Conservation (phyloP, 2,888 invertebrate species). For the Tenthredo amoena region DNA sequence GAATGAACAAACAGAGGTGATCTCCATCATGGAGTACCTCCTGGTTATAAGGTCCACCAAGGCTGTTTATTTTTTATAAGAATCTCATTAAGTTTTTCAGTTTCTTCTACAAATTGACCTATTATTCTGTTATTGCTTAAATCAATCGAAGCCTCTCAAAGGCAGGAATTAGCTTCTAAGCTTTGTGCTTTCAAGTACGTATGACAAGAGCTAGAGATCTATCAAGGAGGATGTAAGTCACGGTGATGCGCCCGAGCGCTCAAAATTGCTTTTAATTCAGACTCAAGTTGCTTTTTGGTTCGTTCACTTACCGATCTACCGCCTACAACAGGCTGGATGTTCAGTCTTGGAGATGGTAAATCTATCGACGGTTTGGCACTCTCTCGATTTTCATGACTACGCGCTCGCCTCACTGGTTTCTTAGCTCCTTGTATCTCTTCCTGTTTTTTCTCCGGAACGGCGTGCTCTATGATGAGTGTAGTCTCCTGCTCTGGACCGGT, state of each 20-base stretch:
- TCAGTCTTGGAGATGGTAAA: slow-evolving; percentile 69
- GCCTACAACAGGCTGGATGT: slow-evolving; percentile 74
- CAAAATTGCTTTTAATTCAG: slow-evolving; percentile 75
- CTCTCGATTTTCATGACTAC: slow-evolving; percentile 75
- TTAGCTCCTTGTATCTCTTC: slow-evolving; percentile 57
- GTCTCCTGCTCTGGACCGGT: slow-evolving; percentile 43
- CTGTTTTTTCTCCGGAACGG: slow-evolving; percentile 61
- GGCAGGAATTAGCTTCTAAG: slow-evolving; percentile 68
- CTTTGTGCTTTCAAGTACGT: slow-evolving; percentile 54
- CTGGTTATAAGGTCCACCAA: slow-evolving; percentile 55
- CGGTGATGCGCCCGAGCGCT: slow-evolving; percentile 76
- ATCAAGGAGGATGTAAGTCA: slow-evolving; percentile 77
- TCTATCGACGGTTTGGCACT: slow-evolving; percentile 64
- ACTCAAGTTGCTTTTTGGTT: slow-evolving; percentile 76
- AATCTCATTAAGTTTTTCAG: slow-evolving; percentile 63
- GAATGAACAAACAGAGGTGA: slow-evolving; percentile 66
- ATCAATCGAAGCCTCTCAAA: slow-evolving; percentile 77
- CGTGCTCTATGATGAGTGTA: slow-evolving; percentile 32
- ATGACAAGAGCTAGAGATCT: slow-evolving; percentile 55
- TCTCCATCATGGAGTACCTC: slow-evolving; percentile 46
- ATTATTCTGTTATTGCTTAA: slow-evolving; percentile 78
- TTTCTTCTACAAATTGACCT: slow-evolving; percentile 76
- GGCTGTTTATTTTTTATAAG: slow-evolving; percentile 59
- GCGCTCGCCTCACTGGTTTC: slow-evolving; percentile 65
- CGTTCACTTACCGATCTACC: slow-evolving; percentile 74